Percentiles rank a stretch among this genome's conserved stretches.
These are phyloP conservation scores for Ophonus ardosiacus DNA, from an alignment of 2,888 invertebrate species.

Conservation along the genomic window DNA sequence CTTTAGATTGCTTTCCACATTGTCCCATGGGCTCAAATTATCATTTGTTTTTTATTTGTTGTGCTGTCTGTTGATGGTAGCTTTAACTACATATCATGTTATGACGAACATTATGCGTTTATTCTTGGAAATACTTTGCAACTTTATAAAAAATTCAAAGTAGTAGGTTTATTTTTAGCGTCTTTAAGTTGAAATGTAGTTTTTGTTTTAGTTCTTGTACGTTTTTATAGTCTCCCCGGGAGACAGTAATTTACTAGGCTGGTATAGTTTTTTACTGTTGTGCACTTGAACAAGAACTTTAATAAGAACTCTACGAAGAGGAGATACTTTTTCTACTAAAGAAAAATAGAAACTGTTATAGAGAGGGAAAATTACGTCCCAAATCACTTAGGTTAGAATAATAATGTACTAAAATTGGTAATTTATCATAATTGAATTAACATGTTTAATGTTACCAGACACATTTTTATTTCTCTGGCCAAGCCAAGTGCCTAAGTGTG, in stretches of 20 bases:
- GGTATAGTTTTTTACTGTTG: neutral
- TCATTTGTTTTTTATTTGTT: neutral
- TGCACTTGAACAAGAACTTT: neutral
- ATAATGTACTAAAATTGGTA: neutral
- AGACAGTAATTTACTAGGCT: neutral
- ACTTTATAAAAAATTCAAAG: slow-evolving; percentile 1
- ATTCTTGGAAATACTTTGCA: slow-evolving; percentile 9
- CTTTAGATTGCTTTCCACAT: neutral
- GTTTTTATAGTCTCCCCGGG: slow-evolving; percentile 19
- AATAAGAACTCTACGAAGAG: neutral
- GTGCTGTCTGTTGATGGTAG: neutral
- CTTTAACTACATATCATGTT: neutral
- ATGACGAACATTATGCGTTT: neutral
- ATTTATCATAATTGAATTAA: no score
- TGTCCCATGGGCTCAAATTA: neutral
- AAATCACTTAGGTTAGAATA: neutral
- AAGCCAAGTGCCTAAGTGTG: no score
- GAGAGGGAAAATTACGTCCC: neutral
- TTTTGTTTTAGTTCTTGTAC: slow-evolving; percentile 6
- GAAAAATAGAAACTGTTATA: neutral
- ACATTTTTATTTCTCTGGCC: no score
- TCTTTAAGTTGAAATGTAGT: slow-evolving; percentile 7
- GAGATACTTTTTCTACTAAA: neutral
- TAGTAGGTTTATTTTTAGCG: slow-evolving; percentile 5
- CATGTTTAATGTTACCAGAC: no score